phyloP scores from a whole-genome alignment of 64 coral and sea anemone species.

The Montipora efflorescens region DNA sequence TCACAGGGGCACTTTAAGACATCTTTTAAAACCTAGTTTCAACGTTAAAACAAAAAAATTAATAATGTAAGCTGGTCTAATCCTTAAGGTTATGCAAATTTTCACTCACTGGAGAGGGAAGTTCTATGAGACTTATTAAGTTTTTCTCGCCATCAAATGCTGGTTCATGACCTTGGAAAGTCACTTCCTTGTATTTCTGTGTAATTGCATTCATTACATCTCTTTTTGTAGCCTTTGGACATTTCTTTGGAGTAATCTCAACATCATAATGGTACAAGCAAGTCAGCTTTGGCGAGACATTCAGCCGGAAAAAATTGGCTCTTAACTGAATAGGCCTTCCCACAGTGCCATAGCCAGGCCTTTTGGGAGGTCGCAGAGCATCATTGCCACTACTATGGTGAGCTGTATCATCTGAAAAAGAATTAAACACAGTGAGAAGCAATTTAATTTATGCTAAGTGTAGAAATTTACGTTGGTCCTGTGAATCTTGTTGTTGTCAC shows the following conservation, averaged over 20 bases:
- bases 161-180: constrained; percentile 52
- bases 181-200: background rate
- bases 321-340: constrained; percentile 56
- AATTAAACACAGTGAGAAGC: too few species aligned
- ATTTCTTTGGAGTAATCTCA: constrained; percentile 50
- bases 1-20: too few species aligned
- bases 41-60: too few species aligned
- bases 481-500: too few species aligned
- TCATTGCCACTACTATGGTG: constrained; percentile 23
- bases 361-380: background rate
- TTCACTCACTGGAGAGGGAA: background rate
- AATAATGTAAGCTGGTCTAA: too few species aligned
- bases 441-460: too few species aligned
- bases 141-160: constrained; percentile 88
- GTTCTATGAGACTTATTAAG: constrained; percentile 61
- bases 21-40: too few species aligned
- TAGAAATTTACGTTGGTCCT: too few species aligned
- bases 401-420: background rate
- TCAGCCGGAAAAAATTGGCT: constrained; percentile 56
- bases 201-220: constrained; percentile 33
- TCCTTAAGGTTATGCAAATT: too few species aligned
- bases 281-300: constrained; percentile 10
- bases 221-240: constrained; percentile 11
- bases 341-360: constrained; percentile 62
- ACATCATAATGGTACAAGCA: constrained; percentile 71